Evolutionary conservation across 1,140 invertebrate species (phyloP).

Genomic region (Caerostris extrusa): DNA sequence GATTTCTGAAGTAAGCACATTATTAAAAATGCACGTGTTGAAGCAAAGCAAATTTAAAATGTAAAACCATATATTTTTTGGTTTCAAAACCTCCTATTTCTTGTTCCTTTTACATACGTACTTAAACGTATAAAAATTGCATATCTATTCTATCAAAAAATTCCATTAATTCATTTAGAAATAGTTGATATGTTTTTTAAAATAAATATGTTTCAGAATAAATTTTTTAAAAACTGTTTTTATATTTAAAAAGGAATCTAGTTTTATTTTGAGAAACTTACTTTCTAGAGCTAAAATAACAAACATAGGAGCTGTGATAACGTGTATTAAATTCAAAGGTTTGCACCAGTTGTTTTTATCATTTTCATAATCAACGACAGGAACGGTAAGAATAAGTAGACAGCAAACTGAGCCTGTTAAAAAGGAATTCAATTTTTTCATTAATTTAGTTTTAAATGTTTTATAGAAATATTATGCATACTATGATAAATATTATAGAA

Average conservation of each 20-base stretch:
- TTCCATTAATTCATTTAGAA: too few relatives aligned
- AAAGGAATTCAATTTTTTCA: constrained; percentile 61
- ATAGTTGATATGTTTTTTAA: too few relatives aligned
- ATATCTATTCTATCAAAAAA: too few relatives aligned
- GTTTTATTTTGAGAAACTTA: constrained; percentile 77
- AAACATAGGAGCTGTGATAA: constrained; percentile 83
- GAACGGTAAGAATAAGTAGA: constrained; percentile 84
- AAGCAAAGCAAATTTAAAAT: too few relatives aligned
- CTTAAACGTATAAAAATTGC: too few relatives aligned
- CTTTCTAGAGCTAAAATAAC: constrained; percentile 82
- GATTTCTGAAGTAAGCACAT: too few relatives aligned
- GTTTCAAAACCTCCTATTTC: too few relatives aligned
- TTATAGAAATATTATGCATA: too few relatives aligned
- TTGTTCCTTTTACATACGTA: too few relatives aligned
- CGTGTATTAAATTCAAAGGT: constrained; percentile 84
- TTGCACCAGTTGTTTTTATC: constrained; percentile 85
- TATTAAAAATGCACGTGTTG: too few relatives aligned
- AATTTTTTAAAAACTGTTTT: not conserved
- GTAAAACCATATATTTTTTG: too few relatives aligned
- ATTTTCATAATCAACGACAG: constrained; percentile 84
- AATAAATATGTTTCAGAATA: too few relatives aligned
- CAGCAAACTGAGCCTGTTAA: constrained; percentile 83
- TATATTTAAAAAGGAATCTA: not conserved
- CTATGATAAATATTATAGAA: not conserved
- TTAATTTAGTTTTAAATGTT: not conserved